Evolutionary conservation across 2,797 vertebrate genomes (phyloP).

Genomic region (Peromyscus melanophrys): DNA sequence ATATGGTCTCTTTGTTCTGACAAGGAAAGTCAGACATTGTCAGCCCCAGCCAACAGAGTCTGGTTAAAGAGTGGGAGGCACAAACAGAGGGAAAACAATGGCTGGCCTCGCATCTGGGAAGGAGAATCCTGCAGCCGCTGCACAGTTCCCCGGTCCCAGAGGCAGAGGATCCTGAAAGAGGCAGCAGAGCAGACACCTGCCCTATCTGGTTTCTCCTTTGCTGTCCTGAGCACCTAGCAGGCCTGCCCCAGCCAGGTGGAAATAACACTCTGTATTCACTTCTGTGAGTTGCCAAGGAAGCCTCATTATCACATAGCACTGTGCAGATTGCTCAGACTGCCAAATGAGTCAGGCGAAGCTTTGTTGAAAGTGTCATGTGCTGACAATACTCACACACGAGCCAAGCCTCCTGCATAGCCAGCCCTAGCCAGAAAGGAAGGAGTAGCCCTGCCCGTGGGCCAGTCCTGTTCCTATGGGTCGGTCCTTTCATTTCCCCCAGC

Average conservation of each 20-base stretch:
- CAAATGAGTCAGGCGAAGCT: background rate
- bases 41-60: background rate
- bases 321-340: background rate
- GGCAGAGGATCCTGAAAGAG: background rate
- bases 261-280: background rate
- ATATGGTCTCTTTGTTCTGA: background rate
- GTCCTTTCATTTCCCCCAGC: no score
- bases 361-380: rapidly evolving
- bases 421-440: background rate
- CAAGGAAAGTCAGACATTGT: background rate
- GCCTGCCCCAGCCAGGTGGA: background rate
- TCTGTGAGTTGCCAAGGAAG: background rate
- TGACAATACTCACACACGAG: background rate
- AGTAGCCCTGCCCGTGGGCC: no score
- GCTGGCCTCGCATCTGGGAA: background rate
- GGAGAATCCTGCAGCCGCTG: background rate
- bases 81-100: no score
- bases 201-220: background rate
- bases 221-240: background rate
- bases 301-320: background rate
- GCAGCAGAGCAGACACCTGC: background rate
- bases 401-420: background rate
- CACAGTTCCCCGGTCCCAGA: background rate
- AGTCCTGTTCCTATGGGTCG: background rate
- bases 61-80: background rate